Evolutionary conservation across 2,888 invertebrate species (phyloP), one percentile per base, ranked within the genome.

Genomic region (Ischnus inquisitorius): DNA sequence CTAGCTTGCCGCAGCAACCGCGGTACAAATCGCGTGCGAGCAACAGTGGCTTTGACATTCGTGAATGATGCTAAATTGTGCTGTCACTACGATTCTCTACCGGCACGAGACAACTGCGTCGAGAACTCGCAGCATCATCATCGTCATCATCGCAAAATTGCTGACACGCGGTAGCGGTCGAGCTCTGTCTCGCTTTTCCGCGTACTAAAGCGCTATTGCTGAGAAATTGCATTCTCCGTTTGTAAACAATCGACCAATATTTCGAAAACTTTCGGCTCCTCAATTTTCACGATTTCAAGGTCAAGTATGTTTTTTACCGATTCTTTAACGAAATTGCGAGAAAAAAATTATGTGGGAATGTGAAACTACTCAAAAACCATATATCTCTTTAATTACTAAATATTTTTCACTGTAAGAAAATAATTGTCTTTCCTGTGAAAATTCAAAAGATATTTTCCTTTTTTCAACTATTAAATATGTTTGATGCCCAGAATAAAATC

Each of bases 31-130:
- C 57, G 39, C 75, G 28, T 12, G 28, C 64, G 74, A 48, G 60
- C 57, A 48, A 64, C 19, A 75, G 65, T 80, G 80, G 51, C 69
- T 64, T 65, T 75, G 75, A 64, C 46, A 60, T 71, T 60, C 41
- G 19, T 25, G 64, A 65, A 39, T 34, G 75, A 28, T 75, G 80
- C 19, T 62, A 54, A 80, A 19, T 14, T 25, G 39, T 28, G 43
- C 28, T 60, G 28, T 60, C 60, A 6, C 60, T 60, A 60, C 60
- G 25, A 25, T 25, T 60, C 25, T 60, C 25, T n/a, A n/a, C 28
- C 12, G 60, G 28, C 57, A 43, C 60, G 60, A 60, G 43, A 8
- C 72, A n/a, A 72, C n/a, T 25, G 25, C 41, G n/a, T 43, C 25
- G 14, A 60, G 22, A 25, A 69, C 12, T 60, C 60, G 39, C 69